phyloP scores from a whole-genome alignment of 2,888 invertebrate species.

The Salticus scenicus region DNA sequence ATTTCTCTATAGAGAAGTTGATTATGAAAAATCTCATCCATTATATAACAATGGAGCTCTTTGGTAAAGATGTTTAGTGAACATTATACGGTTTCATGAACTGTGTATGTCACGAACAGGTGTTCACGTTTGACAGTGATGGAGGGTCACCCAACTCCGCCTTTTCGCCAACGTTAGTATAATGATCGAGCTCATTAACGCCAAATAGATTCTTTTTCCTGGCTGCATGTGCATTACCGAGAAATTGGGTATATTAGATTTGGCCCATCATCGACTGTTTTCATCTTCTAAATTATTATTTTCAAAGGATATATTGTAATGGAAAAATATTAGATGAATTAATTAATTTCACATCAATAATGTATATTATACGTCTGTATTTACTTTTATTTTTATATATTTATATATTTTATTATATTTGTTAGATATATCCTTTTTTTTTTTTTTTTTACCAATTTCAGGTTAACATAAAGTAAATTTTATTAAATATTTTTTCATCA shows the following conservation, averaged over 20 bases:
- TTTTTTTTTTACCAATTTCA: too few relatives aligned
- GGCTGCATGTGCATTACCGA: background rate
- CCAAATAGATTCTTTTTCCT: slow-evolving; percentile 9
- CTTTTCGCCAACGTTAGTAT: slow-evolving; percentile 15
- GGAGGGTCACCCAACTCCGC: slow-evolving; percentile 33
- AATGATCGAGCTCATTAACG: slow-evolving; percentile 37
- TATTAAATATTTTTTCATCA: too few relatives aligned
- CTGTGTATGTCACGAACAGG: slow-evolving; percentile 33
- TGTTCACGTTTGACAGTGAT: slow-evolving; percentile 32
- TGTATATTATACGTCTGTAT: too few relatives aligned
- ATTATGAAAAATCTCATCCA: background rate
- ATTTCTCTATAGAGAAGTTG: background rate
- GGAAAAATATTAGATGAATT: too few relatives aligned
- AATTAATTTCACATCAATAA: too few relatives aligned
- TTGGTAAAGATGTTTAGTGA: background rate
- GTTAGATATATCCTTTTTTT: too few relatives aligned
- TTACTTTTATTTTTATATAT: too few relatives aligned
- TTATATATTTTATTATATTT: too few relatives aligned
- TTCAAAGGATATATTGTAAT: too few relatives aligned
- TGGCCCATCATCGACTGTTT: background rate
- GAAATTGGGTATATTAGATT: background rate
- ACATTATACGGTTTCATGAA: slow-evolving; percentile 11
- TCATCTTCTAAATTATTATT: too few relatives aligned
- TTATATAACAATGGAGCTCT: background rate
- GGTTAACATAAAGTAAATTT: too few relatives aligned